Base-by-base conservation (phyloP, 2,888 invertebrate genomes). In the Marasmarcha lunaedactyla region DNA sequence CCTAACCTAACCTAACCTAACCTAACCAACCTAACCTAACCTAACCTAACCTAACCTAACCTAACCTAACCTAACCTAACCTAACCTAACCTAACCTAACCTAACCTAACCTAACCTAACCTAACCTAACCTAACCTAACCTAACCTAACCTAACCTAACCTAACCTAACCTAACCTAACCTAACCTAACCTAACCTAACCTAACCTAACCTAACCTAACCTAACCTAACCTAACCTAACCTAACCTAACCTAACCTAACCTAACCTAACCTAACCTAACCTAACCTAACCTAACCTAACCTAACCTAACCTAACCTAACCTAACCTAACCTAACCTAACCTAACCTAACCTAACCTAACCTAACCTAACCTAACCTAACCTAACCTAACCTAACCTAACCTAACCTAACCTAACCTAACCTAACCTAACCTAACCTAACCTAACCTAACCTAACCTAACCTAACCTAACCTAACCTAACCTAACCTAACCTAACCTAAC, bases 91-190 rank as follows among this genome's bases (percentile, higher is more conserved):
- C 30, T 30, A 30, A 30, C 30, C 30, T 30, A 30, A 30, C 30
- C 30, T 30, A 30, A 30, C 30, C 30, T 43, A 43, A 43, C 43
- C 43, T 43, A 43, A 43, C 43, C 43, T 40, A 40, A 40, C 40
- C 40, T 40, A 40, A 38, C 38, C 38, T 38, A 38, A 48, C 48
- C 48, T 48, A 47, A 47, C 48, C 48, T 45, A 45, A 48, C 45
- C 48, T 48, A 48, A 48, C 48, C 48, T 48, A 48, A 48, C 48
- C 48, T 48, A 48, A 48, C 48, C 48, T 46, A 45, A 45, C 45
- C 43, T 43, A 47, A 47, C 47, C 45, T 47, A 45, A 47, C 45
- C 45, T 46, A 47, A 46, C 46, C 45, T 48, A 48, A 46, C 46
- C 44, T 44, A 48, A 47, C 49, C 45, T 45, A 45, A 45, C 45